These are phyloP conservation scores for Leptinotarsa juncta DNA, from an alignment of 2,888 invertebrate genomes.

Conservation along the genomic window DNA sequence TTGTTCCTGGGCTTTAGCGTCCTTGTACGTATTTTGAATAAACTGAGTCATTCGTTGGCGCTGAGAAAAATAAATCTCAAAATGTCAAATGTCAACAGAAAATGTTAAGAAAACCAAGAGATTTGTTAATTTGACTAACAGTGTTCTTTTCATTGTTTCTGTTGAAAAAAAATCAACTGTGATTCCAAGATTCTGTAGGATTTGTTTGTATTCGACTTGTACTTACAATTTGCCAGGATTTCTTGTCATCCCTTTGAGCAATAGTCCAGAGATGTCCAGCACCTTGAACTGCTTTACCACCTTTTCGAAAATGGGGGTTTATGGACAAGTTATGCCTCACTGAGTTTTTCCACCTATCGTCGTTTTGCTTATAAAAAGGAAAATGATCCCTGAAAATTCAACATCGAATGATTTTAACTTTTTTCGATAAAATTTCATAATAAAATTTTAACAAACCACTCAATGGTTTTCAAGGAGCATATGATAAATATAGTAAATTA, in stretches of 20 bases:
- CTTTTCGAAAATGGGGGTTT: slow-evolving; percentile 91
- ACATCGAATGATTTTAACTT: slow-evolving; percentile 18
- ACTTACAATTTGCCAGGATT: slow-evolving; percentile 71
- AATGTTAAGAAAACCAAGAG: not conserved
- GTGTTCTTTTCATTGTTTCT: not conserved
- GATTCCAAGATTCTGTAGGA: too few species aligned
- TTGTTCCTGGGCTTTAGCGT: slow-evolving; percentile 62
- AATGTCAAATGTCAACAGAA: not conserved
- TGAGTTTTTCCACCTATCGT: slow-evolving; percentile 94
- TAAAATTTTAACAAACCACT: too few species aligned
- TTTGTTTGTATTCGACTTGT: not conserved
- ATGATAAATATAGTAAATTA: too few species aligned
- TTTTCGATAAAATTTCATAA: not conserved
- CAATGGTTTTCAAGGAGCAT: too few species aligned
- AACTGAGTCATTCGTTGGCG: slow-evolving; percentile 70
- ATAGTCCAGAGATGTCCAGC: slow-evolving; percentile 92
- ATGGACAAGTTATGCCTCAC: slow-evolving; percentile 91
- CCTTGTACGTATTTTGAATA: slow-evolving; percentile 63
- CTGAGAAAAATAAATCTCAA: slow-evolving; percentile 47
- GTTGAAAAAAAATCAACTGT: not conserved
- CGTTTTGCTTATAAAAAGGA: slow-evolving; percentile 89
- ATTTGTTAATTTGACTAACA: not conserved
- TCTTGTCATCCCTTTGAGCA: slow-evolving; percentile 74
- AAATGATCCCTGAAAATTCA: slow-evolving; percentile 78
- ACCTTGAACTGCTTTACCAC: slow-evolving; percentile 86